phyloP scores from a whole-genome alignment of 2,888 invertebrate genomes.

The Lasioglossum morio region DNA sequence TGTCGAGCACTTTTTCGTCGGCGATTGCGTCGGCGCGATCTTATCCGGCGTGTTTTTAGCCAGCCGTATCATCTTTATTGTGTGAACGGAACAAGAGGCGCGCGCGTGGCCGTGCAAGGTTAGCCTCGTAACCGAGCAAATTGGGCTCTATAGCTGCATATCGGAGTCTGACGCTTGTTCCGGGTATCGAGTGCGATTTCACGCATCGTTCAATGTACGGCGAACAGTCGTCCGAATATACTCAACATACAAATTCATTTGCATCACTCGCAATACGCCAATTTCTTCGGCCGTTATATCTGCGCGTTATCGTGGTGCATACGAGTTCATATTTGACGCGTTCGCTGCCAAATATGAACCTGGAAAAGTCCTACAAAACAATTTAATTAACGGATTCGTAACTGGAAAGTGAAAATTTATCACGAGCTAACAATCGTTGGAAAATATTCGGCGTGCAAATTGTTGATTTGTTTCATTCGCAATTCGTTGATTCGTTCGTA shows the following conservation, averaged over 20 bases:
- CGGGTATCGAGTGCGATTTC: background rate
- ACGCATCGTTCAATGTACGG: background rate
- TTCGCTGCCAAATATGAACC: too few species aligned
- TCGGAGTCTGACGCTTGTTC: background rate
- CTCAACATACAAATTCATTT: background rate
- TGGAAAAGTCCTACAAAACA: too few species aligned
- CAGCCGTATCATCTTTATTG: background rate
- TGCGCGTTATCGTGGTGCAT: too few species aligned
- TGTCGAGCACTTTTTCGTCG: constrained; percentile 8
- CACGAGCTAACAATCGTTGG: background rate
- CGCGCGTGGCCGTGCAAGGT: background rate
- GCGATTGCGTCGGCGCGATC: constrained; percentile 12
- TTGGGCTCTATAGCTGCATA: background rate
- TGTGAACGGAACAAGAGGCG: background rate
- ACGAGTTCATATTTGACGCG: too few species aligned
- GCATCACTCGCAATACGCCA: background rate
- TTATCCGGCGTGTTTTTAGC: background rate
- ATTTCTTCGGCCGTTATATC: background rate
- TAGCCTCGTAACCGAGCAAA: background rate
- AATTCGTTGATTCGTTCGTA: background rate
- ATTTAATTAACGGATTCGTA: too few species aligned
- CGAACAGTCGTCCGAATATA: background rate
- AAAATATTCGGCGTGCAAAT: background rate
- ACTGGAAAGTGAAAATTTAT: too few species aligned
- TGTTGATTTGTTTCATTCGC: background rate